Evolutionary conservation across 2,797 vertebrate species (phyloP).

Genomic region (Parauchenoglanis ngamensis): DNA sequence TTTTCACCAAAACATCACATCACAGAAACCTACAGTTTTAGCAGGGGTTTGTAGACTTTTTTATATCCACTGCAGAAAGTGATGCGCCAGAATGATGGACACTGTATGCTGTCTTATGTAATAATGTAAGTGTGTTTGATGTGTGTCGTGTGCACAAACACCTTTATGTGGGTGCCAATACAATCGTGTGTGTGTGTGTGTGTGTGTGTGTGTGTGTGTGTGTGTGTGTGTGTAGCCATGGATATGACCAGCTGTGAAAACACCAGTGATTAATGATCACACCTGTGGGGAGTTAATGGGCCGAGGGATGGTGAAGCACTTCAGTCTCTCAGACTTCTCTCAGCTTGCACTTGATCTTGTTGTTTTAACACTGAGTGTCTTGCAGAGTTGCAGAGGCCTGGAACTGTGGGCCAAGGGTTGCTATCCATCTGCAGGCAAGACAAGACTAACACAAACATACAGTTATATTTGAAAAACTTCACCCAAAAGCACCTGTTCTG

Average conservation of each 20-base stretch:
- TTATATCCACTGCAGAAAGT: not conserved
- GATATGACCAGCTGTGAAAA: slow-evolving; percentile 68
- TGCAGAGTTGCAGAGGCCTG: slow-evolving; percentile 19
- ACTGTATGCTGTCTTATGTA: not conserved
- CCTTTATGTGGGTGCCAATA: no score
- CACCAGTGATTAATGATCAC: slow-evolving; percentile 67
- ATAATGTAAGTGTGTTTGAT: not conserved
- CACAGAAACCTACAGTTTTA: not conserved
- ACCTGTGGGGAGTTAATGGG: slow-evolving; percentile 60
- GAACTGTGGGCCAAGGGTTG: slow-evolving; percentile 19
- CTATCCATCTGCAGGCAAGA: slow-evolving; percentile 20
- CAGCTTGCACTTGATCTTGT: slow-evolving; percentile 44
- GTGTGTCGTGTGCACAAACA: not conserved
- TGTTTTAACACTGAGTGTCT: slow-evolving; percentile 44
- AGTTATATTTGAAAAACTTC: not conserved
- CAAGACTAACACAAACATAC: slow-evolving; percentile 21
- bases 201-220: not conserved
- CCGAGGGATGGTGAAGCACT: slow-evolving; percentile 48
- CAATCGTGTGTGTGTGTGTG: not conserved
- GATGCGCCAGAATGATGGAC: not conserved
- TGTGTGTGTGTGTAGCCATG: slow-evolving; percentile 24
- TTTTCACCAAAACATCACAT: not conserved
- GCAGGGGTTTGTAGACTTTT: not conserved
- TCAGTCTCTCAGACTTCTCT: slow-evolving; percentile 29
- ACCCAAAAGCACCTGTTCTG: slow-evolving; percentile 23